Evolutionary conservation across 2,888 invertebrate genomes (phyloP), one percentile per base, ranked within the genome.

Genomic region (Pogonocherus hispidulus): DNA sequence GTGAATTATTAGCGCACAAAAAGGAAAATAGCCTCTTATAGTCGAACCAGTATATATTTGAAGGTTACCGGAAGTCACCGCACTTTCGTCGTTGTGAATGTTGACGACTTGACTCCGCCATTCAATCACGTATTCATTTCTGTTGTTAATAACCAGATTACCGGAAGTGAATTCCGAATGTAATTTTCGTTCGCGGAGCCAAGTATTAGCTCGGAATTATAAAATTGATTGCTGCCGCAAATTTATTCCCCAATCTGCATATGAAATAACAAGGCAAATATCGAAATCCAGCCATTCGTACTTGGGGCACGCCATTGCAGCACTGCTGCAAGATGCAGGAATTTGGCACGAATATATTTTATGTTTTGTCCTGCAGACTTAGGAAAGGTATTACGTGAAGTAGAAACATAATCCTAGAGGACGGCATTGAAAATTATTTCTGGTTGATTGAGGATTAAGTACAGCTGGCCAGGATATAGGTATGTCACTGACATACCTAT

Each of bases 201-300:
- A n/a, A 60, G 32, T 49, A 64, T 64, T 51, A 49, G 56, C 56
- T 56, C 52, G 56, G 66, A 9, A 67, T 67, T 68, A 68, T 67
- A 56, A 66, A 70, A 67, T 59, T 70, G 70, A 70, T 70, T 67
- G 64, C 70, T 2, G 49, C 46, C 62, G 60, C 27, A 65, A 68
- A 70, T 67, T 70, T 70, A 70, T 70, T 64, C 49, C 49, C 20
- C 52, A 67, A 62, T 67, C 65, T 70, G 56, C 64, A 70, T 69
- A 49, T 44, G 49, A 57, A 65, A 57, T 56, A 47, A 65, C 65
- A 65, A 22, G 49, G 49, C 65, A 57, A 57, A 65, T 37, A 37
- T 57, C 57, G 35, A 37, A 54, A 19, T 55, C 63, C 18, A n/a
- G 18, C 6, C 16, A 16, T 27, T 51, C 22, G 32, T 37, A 51